Evolutionary conservation across 2,888 invertebrate genomes (phyloP).

Genomic region (Fragum sueziense): DNA sequence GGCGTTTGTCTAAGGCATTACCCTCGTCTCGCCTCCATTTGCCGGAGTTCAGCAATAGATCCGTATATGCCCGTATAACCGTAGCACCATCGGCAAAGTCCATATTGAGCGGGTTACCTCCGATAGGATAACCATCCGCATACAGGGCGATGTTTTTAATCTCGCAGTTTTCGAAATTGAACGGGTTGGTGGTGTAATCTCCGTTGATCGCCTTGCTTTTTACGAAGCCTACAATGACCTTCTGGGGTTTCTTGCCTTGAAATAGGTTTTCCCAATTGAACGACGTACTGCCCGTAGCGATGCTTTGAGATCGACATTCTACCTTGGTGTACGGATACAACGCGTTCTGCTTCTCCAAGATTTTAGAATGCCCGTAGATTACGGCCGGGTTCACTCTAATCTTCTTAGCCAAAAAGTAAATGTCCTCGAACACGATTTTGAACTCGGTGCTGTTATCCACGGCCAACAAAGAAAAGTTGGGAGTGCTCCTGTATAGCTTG

Average conservation of each 20-base stretch:
- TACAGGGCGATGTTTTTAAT: slow-evolving; percentile 39
- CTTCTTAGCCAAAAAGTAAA: slow-evolving; percentile 30
- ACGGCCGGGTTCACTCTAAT: slow-evolving; percentile 17
- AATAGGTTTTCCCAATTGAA: slow-evolving; percentile 51
- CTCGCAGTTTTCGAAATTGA: slow-evolving; percentile 23
- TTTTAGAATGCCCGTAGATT: slow-evolving; percentile 30
- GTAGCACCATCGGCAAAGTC: slow-evolving; percentile 18
- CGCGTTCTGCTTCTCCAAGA: slow-evolving; percentile 38
- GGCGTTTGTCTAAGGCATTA: slow-evolving; percentile 4
- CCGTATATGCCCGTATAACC: slow-evolving; percentile 30
- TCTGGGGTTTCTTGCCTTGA: slow-evolving; percentile 34
- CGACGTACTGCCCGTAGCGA: slow-evolving; percentile 34
- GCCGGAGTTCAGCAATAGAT: slow-evolving; percentile 28
- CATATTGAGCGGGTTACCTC: slow-evolving; percentile 39
- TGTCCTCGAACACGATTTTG: slow-evolving; percentile 32
- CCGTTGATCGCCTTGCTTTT: slow-evolving; percentile 39
- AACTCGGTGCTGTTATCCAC: slow-evolving; percentile 7
- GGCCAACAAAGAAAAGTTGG: slow-evolving; percentile 17
- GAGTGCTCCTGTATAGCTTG: slow-evolving; percentile 26
- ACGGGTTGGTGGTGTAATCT: slow-evolving; percentile 38
- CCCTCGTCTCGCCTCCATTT: slow-evolving; percentile 43
- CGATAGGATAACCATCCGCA: slow-evolving; percentile 35
- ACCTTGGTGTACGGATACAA: slow-evolving; percentile 31
- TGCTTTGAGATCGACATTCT: slow-evolving; percentile 35
- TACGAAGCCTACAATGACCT: slow-evolving; percentile 35